Evolutionary conservation across 2,888 invertebrate species (phyloP), one percentile per base, ranked within the genome.

Genomic region (Periphyllus acericola): DNA sequence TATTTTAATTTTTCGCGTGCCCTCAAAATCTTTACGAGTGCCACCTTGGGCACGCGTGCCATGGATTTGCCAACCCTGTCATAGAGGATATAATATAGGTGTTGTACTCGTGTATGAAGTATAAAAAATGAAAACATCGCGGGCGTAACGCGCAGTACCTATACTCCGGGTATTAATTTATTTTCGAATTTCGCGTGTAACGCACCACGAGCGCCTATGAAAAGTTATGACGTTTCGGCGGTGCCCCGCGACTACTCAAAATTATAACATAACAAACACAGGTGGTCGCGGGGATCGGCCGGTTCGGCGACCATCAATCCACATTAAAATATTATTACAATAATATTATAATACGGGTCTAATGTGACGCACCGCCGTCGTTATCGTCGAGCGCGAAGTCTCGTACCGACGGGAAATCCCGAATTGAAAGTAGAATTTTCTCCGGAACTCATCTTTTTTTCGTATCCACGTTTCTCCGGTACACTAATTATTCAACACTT

Each of bases 401-500:
- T 25, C 29, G n/a, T 68, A 8, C 8, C 3, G 60, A 68, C 17
- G 29, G 8, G 68, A 68, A 11, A n/a, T 25, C 11, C n/a, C n/a
- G n/a, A 34, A n/a, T 68, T 19, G 68, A 81, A 81, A 81, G 80
- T 68, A 29, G 40, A 81, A 68, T 68, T 40, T 81, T 66, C 36
- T 81, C 29, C 29, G 19, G 17, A 79, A 79, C 46, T 8, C 46
- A 71, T 71, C 8, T 11, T 11, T 68, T n/a, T 29, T 25, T 6
- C 68, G 29, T 25, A 25, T 11, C 14, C 29, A 11, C 29, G 68
- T n/a, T n/a, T n/a, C 68, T 68, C 68, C 60, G 25, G 11, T 29
- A 29, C n/a, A 25, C 14, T 29, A 68, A 46, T 46, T 46, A 0
- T 14, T n/a, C n/a, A n/a, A 46, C 46, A 46, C 3, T 46, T 2